Evolutionary conservation across 2,113 vertebrate species (phyloP).

Genomic region (Recurvirostra avosetta): DNA sequence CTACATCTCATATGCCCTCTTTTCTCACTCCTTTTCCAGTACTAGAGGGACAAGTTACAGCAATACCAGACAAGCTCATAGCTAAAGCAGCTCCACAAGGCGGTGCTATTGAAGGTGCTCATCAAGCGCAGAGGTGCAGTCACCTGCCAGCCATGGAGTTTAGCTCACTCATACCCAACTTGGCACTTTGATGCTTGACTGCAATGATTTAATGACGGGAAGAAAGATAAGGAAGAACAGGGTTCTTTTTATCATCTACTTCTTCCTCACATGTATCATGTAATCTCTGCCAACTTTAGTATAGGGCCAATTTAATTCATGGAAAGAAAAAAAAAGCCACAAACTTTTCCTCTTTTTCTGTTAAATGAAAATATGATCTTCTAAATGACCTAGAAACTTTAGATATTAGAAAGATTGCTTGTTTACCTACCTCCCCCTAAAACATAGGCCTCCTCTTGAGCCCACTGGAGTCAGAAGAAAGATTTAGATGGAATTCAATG

Average conservation of each 20-base stretch:
- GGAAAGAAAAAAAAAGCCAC: neutral
- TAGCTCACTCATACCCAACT: neutral
- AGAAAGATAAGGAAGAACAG: neutral
- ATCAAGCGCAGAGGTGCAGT: neutral
- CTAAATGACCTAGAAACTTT: neutral
- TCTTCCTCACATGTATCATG: neutral
- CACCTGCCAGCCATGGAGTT: accelerated
- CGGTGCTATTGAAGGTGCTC: neutral
- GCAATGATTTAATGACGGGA: neutral
- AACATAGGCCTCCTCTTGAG: neutral
- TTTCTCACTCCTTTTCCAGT: neutral
- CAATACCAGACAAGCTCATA: neutral
- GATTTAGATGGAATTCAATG: neutral
- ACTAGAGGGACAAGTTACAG: neutral
- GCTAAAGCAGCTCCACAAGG: neutral
- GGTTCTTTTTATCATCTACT: neutral
- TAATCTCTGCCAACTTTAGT: neutral
- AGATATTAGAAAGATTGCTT: neutral
- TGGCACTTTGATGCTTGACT: neutral
- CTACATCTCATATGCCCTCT: neutral
- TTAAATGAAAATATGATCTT: neutral
- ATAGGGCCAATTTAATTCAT: neutral
- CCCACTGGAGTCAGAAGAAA: neutral
- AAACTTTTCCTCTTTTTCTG: neutral
- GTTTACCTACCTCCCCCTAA: neutral